Evolutionary conservation across 2,797 vertebrate genomes (phyloP), one percentile per base, ranked within the genome.

Genomic region (Clarias laeviceps): DNA sequence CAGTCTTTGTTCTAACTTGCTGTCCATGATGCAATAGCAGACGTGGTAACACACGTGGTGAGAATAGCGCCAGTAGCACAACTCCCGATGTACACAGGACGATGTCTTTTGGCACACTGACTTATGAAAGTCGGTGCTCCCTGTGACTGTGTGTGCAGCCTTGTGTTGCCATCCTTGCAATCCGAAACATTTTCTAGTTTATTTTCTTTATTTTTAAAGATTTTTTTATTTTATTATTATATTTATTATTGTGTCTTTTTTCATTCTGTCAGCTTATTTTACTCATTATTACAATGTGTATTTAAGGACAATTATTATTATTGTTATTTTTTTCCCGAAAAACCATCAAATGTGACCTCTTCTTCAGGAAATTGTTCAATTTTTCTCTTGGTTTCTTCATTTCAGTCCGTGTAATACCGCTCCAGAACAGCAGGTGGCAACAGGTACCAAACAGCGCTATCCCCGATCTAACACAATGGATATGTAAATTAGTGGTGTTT

Each of bases 381-480:
- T 27, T 40, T 40, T 11, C 8, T 72, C 37, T 72, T 24, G 37
- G 20, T 45, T 50, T 2, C 20, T 5, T n/a, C 5, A 14, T n/a
- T 24, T 14, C 5, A 2, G 24, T n/a, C 34, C 34, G 6, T 29
- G 59, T 45, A 64, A 80, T 80, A 62, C 59, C 56, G 24, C 24
- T 40, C 77, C 59, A 27, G 14, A 27, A 80, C 59, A 45, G 24
- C 24, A 80, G 77, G 37, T 64, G 77, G 77, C 77, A n/a, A 80
- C 22, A 24, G 5, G 32, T 32, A 3, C 3, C 18, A 12, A 32
- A 79, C 56, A 64, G 20, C 34, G 34, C 50, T 15, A 7, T 59
- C 17, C 22, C 3, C 14, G 24, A 24, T 11, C 20, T 27, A 17
- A n/a, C 18, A 0, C 29, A 20, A 7, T 2, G 27, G 45, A 54